phyloP scores from a whole-genome alignment of 2,888 invertebrate genomes.

The Conomelus anceps region DNA sequence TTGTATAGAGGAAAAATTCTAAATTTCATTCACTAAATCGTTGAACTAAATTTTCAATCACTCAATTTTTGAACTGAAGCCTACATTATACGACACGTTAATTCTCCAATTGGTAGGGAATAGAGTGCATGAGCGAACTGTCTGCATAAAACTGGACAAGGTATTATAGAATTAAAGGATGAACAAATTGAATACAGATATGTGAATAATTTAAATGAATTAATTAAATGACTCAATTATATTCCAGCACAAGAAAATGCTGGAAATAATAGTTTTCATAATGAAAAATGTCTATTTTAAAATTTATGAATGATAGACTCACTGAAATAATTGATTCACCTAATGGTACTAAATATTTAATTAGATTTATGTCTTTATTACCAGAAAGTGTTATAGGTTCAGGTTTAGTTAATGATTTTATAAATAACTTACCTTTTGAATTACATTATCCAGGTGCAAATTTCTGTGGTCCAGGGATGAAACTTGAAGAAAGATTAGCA shows the following conservation, averaged over 20 bases:
- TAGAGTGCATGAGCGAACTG: too few relatives aligned
- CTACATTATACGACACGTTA: too few relatives aligned
- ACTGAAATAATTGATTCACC: background rate
- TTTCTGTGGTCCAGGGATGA: slow-evolving; percentile 22
- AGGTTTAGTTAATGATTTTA: slow-evolving; percentile 20
- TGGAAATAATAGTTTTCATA: too few relatives aligned
- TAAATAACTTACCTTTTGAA: slow-evolving; percentile 22
- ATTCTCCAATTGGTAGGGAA: too few relatives aligned
- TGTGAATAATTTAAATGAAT: background rate
- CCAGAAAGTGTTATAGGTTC: background rate
- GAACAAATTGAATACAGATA: background rate
- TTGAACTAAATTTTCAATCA: too few relatives aligned
- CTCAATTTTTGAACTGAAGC: too few relatives aligned
- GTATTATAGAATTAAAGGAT: background rate
- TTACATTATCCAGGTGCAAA: slow-evolving; percentile 17
- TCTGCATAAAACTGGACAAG: too few relatives aligned
- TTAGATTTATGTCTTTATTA: background rate
- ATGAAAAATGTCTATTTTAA: background rate
- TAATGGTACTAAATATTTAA: background rate
- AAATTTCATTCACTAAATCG: too few relatives aligned
- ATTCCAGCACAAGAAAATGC: background rate
- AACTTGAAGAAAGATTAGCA: slow-evolving; percentile 17
- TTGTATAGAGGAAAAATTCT: too few relatives aligned
- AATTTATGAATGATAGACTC: background rate
- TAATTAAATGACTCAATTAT: background rate